Evolutionary conservation across 1,140 invertebrate genomes (phyloP).

Genomic region (Drosophila dunni): DNA sequence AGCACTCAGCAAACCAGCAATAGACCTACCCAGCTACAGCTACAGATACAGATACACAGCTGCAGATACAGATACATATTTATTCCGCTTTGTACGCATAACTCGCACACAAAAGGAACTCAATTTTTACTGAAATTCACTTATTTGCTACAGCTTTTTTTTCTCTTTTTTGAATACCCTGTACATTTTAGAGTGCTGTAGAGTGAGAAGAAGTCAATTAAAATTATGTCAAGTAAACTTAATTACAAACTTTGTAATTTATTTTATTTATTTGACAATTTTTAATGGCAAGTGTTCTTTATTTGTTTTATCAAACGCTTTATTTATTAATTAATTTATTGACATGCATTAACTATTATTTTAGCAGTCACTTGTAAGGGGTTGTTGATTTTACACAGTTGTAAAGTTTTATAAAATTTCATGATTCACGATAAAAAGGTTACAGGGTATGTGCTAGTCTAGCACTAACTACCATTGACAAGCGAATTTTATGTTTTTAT

Average conservation of each 20-base stretch:
- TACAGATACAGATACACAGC: background rate
- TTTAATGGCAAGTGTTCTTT: too few species aligned
- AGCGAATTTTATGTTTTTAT: conserved; percentile 2
- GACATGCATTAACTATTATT: too few species aligned
- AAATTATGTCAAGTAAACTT: too few species aligned
- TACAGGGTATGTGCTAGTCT: conserved; percentile 15
- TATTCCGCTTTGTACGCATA: conserved; percentile 10
- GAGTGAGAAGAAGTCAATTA: background rate
- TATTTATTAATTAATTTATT: too few species aligned
- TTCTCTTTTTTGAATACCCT: background rate
- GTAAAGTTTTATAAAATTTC: too few species aligned
- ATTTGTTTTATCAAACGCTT: too few species aligned
- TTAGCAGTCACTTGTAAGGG: too few species aligned
- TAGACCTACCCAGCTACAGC: background rate
- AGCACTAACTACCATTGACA: background rate
- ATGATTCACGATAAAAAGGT: too few species aligned
- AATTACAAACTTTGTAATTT: too few species aligned
- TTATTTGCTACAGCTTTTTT: background rate
- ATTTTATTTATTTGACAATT: too few species aligned
- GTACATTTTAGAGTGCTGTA: background rate
- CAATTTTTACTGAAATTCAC: conserved; percentile 8
- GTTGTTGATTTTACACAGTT: too few species aligned
- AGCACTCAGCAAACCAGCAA: background rate
- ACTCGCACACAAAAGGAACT: conserved; percentile 2
- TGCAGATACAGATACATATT: conserved; percentile 7